Conservation (phyloP, 2,113 vertebrate genomes). For the Narcine bancroftii region DNA sequence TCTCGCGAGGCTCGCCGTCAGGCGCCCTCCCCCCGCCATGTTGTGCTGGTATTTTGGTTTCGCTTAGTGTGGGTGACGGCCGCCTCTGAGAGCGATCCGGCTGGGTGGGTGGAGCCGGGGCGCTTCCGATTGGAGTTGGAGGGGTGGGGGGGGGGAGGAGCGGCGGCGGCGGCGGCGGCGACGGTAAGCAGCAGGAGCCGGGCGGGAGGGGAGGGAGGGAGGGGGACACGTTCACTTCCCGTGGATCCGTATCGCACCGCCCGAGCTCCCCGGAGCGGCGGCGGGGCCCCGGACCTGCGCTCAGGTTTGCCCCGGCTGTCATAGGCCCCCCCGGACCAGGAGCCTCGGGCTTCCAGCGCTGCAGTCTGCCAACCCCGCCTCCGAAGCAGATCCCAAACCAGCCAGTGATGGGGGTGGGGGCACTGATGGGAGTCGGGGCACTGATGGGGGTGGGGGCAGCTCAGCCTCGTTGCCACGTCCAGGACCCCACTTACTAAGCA, state of each 20-base stretch:
- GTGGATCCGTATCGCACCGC: conserved; percentile 1
- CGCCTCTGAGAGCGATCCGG: not conserved
- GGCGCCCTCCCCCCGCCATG: not conserved
- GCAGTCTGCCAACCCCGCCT: not conserved
- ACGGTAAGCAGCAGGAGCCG: conserved; percentile 49
- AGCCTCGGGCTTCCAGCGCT: not conserved
- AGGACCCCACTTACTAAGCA: too few relatives aligned
- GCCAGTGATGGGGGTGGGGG: too few relatives aligned
- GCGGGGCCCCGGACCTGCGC: conserved; percentile 37
- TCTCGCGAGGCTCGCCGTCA: not conserved
- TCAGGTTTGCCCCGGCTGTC: conserved; percentile 43
- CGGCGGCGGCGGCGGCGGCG: conserved; percentile 46
- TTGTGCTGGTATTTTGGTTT: conserved; percentile 35
- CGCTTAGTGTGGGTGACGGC: conserved; percentile 23
- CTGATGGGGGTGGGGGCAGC: too few relatives aligned
- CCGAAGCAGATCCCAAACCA: too few relatives aligned
- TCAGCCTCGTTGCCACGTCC: too few relatives aligned
- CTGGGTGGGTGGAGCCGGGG: not conserved
- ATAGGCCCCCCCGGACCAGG: conserved; percentile 35
- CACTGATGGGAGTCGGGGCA: too few relatives aligned
- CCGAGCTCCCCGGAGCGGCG: not conserved
- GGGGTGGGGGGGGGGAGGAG: conserved; percentile 47
- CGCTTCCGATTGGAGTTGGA: conserved; percentile 44
- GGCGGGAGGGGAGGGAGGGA: conserved; percentile 45
- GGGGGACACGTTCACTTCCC: conserved; percentile 43